Percentiles rank a stretch among this genome's conserved stretches.
Conservation (phyloP, 1,140 invertebrate genomes). For the Aricia agestis region DNA sequence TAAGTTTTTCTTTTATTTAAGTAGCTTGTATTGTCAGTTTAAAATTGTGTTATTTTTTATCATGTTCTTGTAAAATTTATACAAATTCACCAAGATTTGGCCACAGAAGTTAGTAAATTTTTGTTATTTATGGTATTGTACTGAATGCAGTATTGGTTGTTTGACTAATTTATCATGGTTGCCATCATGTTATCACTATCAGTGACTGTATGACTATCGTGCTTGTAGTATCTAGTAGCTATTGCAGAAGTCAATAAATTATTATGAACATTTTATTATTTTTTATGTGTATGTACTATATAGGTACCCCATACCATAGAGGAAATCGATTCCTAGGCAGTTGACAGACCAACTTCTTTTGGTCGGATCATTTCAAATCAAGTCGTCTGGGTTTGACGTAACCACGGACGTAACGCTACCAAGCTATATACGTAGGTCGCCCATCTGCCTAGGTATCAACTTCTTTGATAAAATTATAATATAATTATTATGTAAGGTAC, state of each 20-base stretch:
- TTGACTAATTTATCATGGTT: constrained; percentile 11
- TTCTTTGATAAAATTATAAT: too few species aligned
- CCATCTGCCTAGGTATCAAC: too few species aligned
- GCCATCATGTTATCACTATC: not conserved
- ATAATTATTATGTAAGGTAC: too few species aligned
- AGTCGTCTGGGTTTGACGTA: too few species aligned
- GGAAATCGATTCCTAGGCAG: too few species aligned
- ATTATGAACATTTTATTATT: not conserved
- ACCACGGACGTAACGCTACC: too few species aligned
- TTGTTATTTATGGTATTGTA: constrained; percentile 10
- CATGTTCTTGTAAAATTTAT: not conserved
- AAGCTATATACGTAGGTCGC: too few species aligned
- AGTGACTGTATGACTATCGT: not conserved
- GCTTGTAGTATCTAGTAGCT: constrained; percentile 10
- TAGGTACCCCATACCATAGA: too few species aligned
- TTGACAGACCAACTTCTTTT: too few species aligned
- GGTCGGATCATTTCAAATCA: too few species aligned
- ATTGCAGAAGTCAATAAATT: constrained; percentile 10
- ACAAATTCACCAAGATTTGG: not conserved
- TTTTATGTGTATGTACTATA: not conserved
- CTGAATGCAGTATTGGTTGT: constrained; percentile 8
- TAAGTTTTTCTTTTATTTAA: too few species aligned
- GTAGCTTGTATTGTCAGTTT: not conserved
- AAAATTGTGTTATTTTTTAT: not conserved
- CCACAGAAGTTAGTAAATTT: not conserved